These are phyloP conservation scores for Oreochromis aureus DNA, from an alignment of 2,113 vertebrate genomes.

Conservation along the genomic window DNA sequence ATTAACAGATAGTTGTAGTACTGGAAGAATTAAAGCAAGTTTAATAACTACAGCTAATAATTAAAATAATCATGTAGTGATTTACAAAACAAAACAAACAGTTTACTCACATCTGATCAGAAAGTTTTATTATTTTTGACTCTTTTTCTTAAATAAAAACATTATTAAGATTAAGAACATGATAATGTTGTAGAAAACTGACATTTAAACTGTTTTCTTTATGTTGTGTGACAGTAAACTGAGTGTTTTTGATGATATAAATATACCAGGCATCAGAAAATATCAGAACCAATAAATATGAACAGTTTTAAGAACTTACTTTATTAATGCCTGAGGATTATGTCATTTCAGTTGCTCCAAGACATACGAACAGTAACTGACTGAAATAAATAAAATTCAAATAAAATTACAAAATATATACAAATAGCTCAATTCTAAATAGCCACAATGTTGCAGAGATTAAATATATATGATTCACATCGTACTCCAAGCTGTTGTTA, in stretches of 20 bases:
- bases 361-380: accelerated
- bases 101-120: not conserved
- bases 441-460: accelerated
- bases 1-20: accelerated
- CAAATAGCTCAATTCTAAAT: not conserved
- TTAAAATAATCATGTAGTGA: accelerated
- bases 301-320: not conserved
- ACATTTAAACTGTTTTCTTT: not conserved
- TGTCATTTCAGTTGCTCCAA: not conserved
- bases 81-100: not conserved
- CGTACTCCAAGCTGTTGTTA: not conserved
- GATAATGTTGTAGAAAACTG: accelerated
- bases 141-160: not conserved
- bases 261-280: not conserved
- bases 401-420: not conserved
- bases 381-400: not conserved
- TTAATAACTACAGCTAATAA: not conserved
- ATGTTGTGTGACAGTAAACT: not conserved
- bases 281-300: not conserved
- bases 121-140: not conserved
- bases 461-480: not conserved
- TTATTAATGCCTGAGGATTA: accelerated
- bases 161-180: accelerated
- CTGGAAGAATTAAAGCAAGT: accelerated
- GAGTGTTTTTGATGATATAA: accelerated